Evolutionary conservation across 2,113 vertebrate genomes (phyloP).

Genomic region (Machaerirhynchus nigripectus): DNA sequence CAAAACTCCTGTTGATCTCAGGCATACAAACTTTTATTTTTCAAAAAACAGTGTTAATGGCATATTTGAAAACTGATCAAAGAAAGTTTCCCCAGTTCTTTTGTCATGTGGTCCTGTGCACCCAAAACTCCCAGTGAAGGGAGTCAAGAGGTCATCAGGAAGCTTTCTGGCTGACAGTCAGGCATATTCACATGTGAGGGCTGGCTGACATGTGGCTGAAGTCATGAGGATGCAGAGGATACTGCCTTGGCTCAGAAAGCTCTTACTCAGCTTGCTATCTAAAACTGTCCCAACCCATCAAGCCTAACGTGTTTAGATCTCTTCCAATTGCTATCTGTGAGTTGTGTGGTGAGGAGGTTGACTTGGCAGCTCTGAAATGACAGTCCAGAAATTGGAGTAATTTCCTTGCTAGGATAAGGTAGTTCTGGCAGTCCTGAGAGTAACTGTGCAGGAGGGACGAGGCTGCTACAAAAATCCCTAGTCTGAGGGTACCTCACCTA

Average conservation of each 20-base stretch:
- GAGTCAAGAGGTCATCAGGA: neutral
- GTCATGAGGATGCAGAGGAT: neutral
- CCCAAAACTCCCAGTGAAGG: neutral
- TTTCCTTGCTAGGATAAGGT: constrained; percentile 64
- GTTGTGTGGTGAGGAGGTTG: constrained; percentile 56
- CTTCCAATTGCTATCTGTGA: constrained; percentile 47
- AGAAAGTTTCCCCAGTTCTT: neutral
- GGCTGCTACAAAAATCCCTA: constrained; percentile 47
- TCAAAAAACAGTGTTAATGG: neutral
- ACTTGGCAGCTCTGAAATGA: constrained; percentile 68
- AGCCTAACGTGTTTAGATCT: constrained; percentile 56
- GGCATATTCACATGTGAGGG: neutral
- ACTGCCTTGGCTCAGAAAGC: constrained; percentile 18
- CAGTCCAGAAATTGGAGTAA: constrained; percentile 66
- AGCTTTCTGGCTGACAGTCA: neutral
- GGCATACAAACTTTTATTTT: neutral
- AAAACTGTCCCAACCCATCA: constrained; percentile 50
- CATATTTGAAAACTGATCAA: constrained; percentile 6
- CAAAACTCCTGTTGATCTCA: neutral
- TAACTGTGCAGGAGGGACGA: neutral
- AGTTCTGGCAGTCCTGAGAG: constrained; percentile 54
- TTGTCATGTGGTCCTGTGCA: neutral
- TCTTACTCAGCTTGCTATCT: constrained; percentile 50
- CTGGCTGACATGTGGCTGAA: constrained; percentile 1
- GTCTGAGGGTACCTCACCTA: constrained; percentile 22